phyloP scores from a whole-genome alignment of 1,140 invertebrate genomes.

The Bombyx mandarina region DNA sequence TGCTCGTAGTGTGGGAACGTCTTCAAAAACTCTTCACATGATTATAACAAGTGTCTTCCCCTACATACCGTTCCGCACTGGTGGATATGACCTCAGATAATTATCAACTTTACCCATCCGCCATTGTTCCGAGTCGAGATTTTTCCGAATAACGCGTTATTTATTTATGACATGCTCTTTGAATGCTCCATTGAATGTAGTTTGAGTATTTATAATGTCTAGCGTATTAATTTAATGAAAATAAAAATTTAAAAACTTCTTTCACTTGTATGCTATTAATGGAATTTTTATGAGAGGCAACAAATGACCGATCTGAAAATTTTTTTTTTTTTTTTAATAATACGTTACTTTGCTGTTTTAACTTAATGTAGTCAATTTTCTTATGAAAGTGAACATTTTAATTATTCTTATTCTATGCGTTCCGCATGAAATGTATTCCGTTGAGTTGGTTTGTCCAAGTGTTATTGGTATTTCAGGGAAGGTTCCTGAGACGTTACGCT shows the following conservation, averaged over 20 bases:
- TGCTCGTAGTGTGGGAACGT: conserved; percentile 57
- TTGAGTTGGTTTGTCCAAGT: too few species aligned
- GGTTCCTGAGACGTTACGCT: too few species aligned
- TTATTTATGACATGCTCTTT: conserved; percentile 29
- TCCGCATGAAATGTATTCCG: too few species aligned
- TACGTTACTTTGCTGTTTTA: too few species aligned
- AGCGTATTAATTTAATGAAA: not conserved
- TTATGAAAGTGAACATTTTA: too few species aligned
- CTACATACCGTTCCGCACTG: conserved; percentile 57
- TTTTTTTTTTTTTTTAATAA: too few species aligned
- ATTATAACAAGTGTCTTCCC: conserved; percentile 48
- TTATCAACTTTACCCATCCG: conserved; percentile 59
- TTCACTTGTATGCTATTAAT: not conserved
- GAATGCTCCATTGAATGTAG: too few species aligned
- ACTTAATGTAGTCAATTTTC: too few species aligned
- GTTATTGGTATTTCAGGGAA: too few species aligned
- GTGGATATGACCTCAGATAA: conserved; percentile 56
- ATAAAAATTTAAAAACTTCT: not conserved
- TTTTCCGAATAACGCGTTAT: conserved; percentile 29
- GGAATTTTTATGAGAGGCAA: not conserved
- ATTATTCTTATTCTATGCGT: too few species aligned
- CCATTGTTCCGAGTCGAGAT: conserved; percentile 60
- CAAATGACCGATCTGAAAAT: not conserved
- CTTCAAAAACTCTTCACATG: conserved; percentile 68
- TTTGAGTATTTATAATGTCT: not conserved